Base-by-base conservation (phyloP, 2,888 invertebrate species). In the Pyrocoelia pectoralis region DNA sequence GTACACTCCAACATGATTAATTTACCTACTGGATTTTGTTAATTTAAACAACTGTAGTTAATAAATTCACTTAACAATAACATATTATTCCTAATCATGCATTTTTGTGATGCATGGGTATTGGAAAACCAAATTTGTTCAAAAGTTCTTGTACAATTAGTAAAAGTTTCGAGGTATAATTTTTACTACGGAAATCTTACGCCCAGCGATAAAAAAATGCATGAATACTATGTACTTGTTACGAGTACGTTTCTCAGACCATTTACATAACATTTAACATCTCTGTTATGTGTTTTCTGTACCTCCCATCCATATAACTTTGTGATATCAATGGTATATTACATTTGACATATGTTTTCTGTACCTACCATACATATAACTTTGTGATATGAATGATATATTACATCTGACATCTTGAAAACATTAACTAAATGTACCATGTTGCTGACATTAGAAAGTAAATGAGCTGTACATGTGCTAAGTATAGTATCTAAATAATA, bases 231-330 rank as follows among this genome's bases (percentile, higher is more conserved):
- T 12, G 38, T 38, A 38, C 38, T 38, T 38, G 10, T 38, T 38
- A 38, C 38, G 5, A 38, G 38, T 38, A 38, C 10, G 38, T 38
- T 38, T 38, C 38, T 38, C 38, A 38, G 38, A 38, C 38, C 38
- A 38, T 38, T 38, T 38, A 38, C 38, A 38, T 38, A 38, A 38
- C 5, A 38, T 38, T 3, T 38, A 38, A 38, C 38, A 38, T 38
- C 38, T 38, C 38, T 38, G 38, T n/a, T 38, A 38, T 38, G n/a
- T 38, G 38, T 38, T 38, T 38, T 38, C 38, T 38, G 38, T 38
- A 38, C 10, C 12, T 38, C n/a, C n/a, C n/a, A n/a, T n/a, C n/a
- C n/a, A n/a, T n/a, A n/a, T n/a, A n/a, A n/a, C n/a, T n/a, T n/a
- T n/a, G n/a, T n/a, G n/a, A n/a, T n/a, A n/a, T n/a, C n/a, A n/a